A percentile compares a stretch with the other conserved stretches of the same genome.
Conservation (phyloP, 2,888 invertebrate species). For the Calameuta idolon region DNA sequence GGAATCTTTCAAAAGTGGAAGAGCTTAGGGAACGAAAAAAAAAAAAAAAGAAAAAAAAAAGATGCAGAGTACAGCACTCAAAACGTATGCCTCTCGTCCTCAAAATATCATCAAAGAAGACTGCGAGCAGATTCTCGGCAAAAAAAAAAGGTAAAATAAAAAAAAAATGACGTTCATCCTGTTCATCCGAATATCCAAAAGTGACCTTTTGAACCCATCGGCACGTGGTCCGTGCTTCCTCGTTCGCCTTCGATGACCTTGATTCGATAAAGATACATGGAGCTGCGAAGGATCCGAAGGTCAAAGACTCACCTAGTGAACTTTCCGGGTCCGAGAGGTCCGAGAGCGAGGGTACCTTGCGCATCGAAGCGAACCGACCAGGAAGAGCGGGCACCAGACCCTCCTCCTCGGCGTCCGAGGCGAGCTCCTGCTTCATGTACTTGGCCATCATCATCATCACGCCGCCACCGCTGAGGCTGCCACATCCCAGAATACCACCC, state of each 20-base stretch:
- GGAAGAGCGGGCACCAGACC: slow-evolving; percentile 72
- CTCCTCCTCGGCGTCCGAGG: slow-evolving; percentile 72
- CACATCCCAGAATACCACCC: slow-evolving; percentile 53
- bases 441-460: slow-evolving; percentile 64
- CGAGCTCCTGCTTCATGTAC: slow-evolving; percentile 72
- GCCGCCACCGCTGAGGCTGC: slow-evolving; percentile 53
- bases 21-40: background rate
- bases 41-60: background rate
- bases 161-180: background rate
- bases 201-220: background rate
- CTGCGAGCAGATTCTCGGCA: background rate
- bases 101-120: background rate
- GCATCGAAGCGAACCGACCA: slow-evolving; percentile 76
- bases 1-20: background rate
- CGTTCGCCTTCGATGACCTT: background rate
- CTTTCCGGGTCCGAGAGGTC: slow-evolving; percentile 92
- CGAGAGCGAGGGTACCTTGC: slow-evolving; percentile 91
- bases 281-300: background rate
- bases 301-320: slow-evolving; percentile 81
- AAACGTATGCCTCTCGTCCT: background rate
- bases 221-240: too few relatives aligned
- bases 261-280: background rate
- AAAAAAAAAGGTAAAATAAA: background rate
- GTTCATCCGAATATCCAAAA: background rate
- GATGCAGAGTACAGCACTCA: background rate